These are phyloP conservation scores for Drosophila obscura DNA, from an alignment of 1,140 invertebrate species.

Conservation along the genomic window DNA sequence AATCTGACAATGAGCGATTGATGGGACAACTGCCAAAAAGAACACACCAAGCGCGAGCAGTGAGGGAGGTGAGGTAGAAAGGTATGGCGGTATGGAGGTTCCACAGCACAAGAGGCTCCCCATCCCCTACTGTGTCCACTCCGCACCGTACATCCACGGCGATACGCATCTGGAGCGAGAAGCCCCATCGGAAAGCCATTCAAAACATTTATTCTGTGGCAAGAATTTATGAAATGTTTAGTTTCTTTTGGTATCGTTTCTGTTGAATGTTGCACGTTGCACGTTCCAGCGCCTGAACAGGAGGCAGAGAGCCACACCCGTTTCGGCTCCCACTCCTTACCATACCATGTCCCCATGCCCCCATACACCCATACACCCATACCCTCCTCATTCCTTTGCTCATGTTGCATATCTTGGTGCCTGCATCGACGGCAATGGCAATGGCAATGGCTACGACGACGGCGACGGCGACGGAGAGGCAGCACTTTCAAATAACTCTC, in stretches of 20 bases:
- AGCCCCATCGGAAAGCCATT: conserved; percentile 16
- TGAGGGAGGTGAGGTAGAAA: neutral
- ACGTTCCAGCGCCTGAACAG: conserved; percentile 41
- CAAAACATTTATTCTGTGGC: conserved; percentile 44
- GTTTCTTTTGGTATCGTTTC: conserved; percentile 40
- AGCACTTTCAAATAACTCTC: conserved; percentile 58
- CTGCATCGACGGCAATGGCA: conserved; percentile 38
- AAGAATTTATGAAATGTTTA: conserved; percentile 74
- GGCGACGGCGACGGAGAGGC: conserved; percentile 24
- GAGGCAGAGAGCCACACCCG: conserved; percentile 39
- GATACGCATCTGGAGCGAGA: conserved; percentile 47
- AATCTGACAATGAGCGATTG: conserved; percentile 50
- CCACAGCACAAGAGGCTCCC: too few species aligned
- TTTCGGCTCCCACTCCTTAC: conserved; percentile 9
- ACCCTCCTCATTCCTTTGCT: neutral
- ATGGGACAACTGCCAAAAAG: conserved; percentile 55
- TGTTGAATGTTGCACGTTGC: conserved; percentile 49
- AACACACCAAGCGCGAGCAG: neutral
- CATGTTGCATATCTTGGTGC: conserved; percentile 51
- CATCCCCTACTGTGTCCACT: neutral
- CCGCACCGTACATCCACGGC: neutral
- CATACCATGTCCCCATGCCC: neutral
- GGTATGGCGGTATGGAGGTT: too few species aligned
- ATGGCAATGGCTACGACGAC: too few species aligned
- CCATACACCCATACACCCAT: conserved; percentile 3